phyloP scores from a whole-genome alignment of 1,140 invertebrate species.

The Drosophila takahashii region DNA sequence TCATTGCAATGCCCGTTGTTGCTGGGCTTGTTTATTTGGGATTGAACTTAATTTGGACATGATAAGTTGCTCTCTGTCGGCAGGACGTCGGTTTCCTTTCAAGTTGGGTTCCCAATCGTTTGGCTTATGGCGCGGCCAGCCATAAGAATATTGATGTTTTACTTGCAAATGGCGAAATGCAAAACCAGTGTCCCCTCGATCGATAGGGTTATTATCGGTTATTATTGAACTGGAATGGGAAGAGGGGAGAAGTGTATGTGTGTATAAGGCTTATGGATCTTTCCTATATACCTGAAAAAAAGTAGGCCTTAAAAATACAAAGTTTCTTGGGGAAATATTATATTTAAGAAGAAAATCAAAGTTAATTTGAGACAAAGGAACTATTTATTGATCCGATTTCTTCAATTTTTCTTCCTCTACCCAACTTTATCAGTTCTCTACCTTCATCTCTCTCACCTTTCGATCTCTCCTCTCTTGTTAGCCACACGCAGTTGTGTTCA shows the following conservation, averaged over 20 bases:
- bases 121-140: not conserved
- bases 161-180: slow-evolving; percentile 45
- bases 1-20: slow-evolving; percentile 19
- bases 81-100: slow-evolving; percentile 57
- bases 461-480: not conserved
- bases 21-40: slow-evolving; percentile 70
- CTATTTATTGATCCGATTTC: not conserved
- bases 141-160: slow-evolving; percentile 62
- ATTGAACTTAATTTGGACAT: slow-evolving; percentile 82
- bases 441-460: not conserved
- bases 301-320: too few species aligned
- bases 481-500: slow-evolving; percentile 40
- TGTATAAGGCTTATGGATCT: not conserved
- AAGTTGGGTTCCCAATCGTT: slow-evolving; percentile 7
- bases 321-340: too few species aligned
- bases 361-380: too few species aligned
- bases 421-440: not conserved
- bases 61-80: slow-evolving; percentile 70
- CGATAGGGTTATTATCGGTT: slow-evolving; percentile 1
- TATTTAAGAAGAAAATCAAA: too few species aligned
- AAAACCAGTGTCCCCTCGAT: slow-evolving; percentile 6
- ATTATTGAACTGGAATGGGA: not conserved
- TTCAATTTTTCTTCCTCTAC: not conserved
- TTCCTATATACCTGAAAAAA: not conserved
- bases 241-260: not conserved